Evolutionary conservation across 2,888 invertebrate genomes (phyloP).

Genomic region (Hydrotaea cyrtoneurina): DNA sequence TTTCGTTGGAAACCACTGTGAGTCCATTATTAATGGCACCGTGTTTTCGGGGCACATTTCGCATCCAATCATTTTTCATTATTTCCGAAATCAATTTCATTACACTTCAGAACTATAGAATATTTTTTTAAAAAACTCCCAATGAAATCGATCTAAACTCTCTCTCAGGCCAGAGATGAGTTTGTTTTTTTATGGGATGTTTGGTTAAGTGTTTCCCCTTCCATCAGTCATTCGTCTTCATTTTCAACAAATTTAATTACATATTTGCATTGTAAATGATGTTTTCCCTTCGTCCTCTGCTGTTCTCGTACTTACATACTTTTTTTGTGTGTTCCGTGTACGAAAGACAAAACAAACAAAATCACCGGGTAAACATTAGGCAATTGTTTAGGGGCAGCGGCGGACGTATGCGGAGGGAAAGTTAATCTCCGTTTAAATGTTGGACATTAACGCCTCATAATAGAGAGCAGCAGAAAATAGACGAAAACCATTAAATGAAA

Average conservation of each 20-base stretch:
- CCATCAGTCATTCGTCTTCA: neutral
- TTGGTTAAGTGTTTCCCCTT: too few species aligned
- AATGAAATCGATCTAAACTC: neutral
- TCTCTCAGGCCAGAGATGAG: too few species aligned
- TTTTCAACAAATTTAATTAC: conserved; percentile 10
- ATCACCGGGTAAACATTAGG: neutral
- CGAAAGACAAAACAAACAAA: neutral
- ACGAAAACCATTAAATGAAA: too few species aligned
- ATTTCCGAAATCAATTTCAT: neutral
- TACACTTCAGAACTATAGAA: neutral
- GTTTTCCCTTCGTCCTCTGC: neutral
- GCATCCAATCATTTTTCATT: neutral
- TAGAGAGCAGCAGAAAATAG: too few species aligned
- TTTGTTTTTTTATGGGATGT: too few species aligned
- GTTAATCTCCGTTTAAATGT: conserved; percentile 4
- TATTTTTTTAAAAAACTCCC: neutral
- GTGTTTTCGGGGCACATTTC: neutral
- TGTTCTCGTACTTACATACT: neutral
- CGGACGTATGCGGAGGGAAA: neutral
- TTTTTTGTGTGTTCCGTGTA: too few species aligned
- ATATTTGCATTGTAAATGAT: conserved; percentile 10
- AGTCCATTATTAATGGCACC: neutral
- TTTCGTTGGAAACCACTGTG: too few species aligned
- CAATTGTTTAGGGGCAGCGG: neutral
- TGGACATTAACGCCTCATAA: neutral